Evolutionary conservation across 2,113 vertebrate species (phyloP).

Genomic region (Hemichromis elongatus): DNA sequence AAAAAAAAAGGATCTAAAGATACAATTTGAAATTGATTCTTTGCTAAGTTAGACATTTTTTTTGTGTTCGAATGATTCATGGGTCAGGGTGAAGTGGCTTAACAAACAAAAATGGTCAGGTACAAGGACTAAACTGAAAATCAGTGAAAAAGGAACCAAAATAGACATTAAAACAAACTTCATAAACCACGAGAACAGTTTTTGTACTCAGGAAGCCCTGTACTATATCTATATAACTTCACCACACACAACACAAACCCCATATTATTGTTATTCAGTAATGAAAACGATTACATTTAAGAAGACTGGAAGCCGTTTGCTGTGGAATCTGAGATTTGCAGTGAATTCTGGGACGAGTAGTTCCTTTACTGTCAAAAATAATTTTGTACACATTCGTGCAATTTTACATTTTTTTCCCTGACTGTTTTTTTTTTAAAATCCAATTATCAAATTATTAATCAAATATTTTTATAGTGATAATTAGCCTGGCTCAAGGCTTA

Average conservation of each 20-base stretch:
- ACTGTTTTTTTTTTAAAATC: rapidly evolving
- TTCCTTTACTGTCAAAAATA: background rate
- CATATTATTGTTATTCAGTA: background rate
- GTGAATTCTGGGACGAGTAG: background rate
- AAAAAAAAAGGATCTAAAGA: background rate
- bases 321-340: background rate
- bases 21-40: background rate
- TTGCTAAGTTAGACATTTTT: background rate
- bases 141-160: background rate
- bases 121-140: background rate
- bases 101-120: background rate
- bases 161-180: background rate
- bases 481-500: background rate
- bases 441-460: background rate
- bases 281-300: background rate
- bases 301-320: background rate
- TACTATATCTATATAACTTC: background rate
- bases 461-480: background rate
- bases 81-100: background rate
- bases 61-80: background rate
- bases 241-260: background rate
- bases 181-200: background rate
- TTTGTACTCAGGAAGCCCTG: background rate
- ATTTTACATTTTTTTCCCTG: background rate
- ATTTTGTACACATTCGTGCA: background rate